phyloP scores from a whole-genome alignment of 2,888 invertebrate genomes.

The Agrenia bidenticulata region DNA sequence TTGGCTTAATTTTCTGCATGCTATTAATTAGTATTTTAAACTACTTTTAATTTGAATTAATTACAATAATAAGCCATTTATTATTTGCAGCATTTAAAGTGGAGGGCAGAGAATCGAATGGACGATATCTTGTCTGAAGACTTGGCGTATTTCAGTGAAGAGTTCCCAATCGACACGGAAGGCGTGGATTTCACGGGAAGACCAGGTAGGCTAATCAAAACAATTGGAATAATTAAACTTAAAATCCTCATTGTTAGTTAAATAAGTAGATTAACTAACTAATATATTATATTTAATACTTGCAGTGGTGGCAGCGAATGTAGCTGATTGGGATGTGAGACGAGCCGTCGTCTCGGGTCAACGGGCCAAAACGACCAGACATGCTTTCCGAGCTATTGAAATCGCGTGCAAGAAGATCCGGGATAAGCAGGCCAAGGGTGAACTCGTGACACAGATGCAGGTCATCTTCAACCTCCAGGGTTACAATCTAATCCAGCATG shows the following conservation, averaged over 20 bases:
- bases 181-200: slow-evolving; percentile 4
- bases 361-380: not conserved
- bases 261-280: too few species aligned
- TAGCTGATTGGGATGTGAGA: slow-evolving; percentile 15
- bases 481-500: slow-evolving; percentile 11
- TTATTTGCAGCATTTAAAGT: slow-evolving; percentile 14
- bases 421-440: slow-evolving; percentile 6
- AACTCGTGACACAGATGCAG: slow-evolving; percentile 14
- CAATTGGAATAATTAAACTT: not conserved
- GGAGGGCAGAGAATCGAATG: slow-evolving; percentile 13
- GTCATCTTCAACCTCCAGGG: slow-evolving; percentile 12
- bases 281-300: too few species aligned
- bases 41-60: too few species aligned
- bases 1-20: too few species aligned
- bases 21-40: too few species aligned
- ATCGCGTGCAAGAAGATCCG: not conserved
- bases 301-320: not conserved
- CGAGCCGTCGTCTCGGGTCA: not conserved
- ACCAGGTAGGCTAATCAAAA: slow-evolving; percentile 13
- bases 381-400: slow-evolving; percentile 3
- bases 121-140: slow-evolving; percentile 7
- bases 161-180: slow-evolving; percentile 6
- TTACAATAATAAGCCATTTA: too few species aligned
- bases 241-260: too few species aligned
- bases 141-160: not conserved